Evolutionary conservation across 2,888 invertebrate genomes (phyloP).

Genomic region (Hypsopygia costalis): DNA sequence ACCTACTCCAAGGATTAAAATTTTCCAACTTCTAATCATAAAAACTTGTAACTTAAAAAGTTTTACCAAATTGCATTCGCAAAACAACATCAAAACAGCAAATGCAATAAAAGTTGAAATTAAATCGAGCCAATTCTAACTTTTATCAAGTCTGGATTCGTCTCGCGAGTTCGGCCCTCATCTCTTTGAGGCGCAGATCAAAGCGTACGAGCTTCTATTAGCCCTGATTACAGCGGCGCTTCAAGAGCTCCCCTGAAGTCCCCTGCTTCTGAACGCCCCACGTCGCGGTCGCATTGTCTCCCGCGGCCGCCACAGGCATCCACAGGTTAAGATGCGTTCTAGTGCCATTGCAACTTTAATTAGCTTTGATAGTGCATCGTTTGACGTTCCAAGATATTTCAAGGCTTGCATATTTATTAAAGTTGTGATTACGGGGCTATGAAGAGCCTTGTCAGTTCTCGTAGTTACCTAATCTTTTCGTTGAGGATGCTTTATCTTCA

Average conservation of each 20-base stretch:
- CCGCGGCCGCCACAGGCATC: constrained; percentile 35
- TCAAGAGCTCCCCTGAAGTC: constrained; percentile 31
- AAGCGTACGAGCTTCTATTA: constrained; percentile 78
- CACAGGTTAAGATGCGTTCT: constrained; percentile 61
- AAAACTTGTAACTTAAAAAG: no score
- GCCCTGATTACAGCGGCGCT: constrained; percentile 71
- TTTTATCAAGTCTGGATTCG: constrained; percentile 19
- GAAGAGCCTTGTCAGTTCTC: no score
- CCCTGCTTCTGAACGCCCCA: constrained; percentile 25
- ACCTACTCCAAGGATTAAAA: no score
- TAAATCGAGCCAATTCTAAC: constrained; percentile 31
- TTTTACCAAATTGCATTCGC: background rate
- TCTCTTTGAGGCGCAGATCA: constrained; percentile 75
- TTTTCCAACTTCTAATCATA: no score
- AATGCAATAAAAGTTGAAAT: constrained; percentile 3
- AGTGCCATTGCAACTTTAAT: constrained; percentile 71
- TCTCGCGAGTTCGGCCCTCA: constrained; percentile 57
- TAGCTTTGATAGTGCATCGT: constrained; percentile 53
- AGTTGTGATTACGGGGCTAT: background rate
- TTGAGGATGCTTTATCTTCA: no score
- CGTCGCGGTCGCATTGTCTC: constrained; percentile 44
- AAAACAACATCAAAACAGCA: background rate
- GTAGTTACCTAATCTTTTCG: no score
- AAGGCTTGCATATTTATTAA: constrained; percentile 2
- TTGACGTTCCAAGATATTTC: constrained; percentile 13